Base-by-base conservation (phyloP, 64 coral and sea anemone genomes). In the Stichodactyla mertensii region DNA sequence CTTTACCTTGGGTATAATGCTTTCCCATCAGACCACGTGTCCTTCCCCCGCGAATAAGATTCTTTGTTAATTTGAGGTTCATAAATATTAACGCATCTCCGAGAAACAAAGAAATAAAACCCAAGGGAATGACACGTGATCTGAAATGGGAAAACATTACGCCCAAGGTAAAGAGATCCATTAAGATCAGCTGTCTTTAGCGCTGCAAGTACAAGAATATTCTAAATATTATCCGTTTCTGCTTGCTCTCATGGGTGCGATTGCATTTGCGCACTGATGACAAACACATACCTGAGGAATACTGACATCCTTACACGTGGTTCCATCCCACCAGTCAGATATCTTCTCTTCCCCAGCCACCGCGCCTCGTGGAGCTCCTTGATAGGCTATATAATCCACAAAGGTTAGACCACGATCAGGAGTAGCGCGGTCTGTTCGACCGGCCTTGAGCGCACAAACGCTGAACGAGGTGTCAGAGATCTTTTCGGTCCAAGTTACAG, bases 391-490 rank as follows among this genome's bases (percentile, higher is more conserved):
- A 71, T 89, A 95, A 51, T 95, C 93, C 59, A 95, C 87, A 61
- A 89, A 95, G 1, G 93, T 95, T 5, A 92, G n/a, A 2, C 93
- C 93, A 84, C 70, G 51, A 52, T 95, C 93, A 36, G 87, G 87
- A 7, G 86, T 79, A 18, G 77, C 13, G 7, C 93, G 89, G 57
- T 95, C 93, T 11, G 78, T 86, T 55, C 93, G 79, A 26, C 93
- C 93, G 10, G 93, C 93, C 55, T 95, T 95, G 13, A 95, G 93
- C 19, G 74, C 93, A 56, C 93, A 95, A 10, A 95, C 89, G 28
- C 84, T 86, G 55, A 95, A 95, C 11, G 57, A 60, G 22, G 77
- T 23, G 84, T 55, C 10, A 15, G 82, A 85, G n/a, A 95, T 86
- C 54, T 88, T 92, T 55, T 95, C 93, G 5, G 87, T 86, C 93